Base-by-base conservation (phyloP, 2,113 vertebrate species). In the Zingel zingel region DNA sequence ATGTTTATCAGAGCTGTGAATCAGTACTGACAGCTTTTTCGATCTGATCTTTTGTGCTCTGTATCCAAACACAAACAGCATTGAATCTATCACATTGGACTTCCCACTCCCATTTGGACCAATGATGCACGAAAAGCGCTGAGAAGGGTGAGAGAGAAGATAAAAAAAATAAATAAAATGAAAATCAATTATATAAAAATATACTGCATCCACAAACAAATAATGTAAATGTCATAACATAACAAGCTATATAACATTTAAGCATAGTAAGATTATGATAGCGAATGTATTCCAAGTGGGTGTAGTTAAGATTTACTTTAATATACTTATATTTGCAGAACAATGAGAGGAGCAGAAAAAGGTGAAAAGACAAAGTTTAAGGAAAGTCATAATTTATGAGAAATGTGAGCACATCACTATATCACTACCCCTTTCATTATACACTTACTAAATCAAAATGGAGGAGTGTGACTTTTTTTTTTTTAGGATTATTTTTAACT, bases 1-100 rank as follows among this genome's bases (percentile, higher is more conserved):
- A 87, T 98, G 96, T 63, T 95, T 77, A 21, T 99, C 99, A 88
- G 99, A 99, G 84, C 96, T 97, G 85, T 99, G 99, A 93, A 99
- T 99, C 82, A 99, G 93, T 69, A 99, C 98, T 0, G 98, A 98
- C 33, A 99, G 95, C 58, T 99, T 99, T 96, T 99, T 99, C 51
- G 97, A 99, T 83, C 98, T 93, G 91, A 99, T 99, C 95, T 99
- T 99, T 95, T 99, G 97, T 72, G 98, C 98, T 92, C 98, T 97
- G 83, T 99, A 99, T 58, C 98, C 98, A 89, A 99, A 99, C 10
- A 99, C 98, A 95, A 99, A 99, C 61, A 99, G 97, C 98, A 99
- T 98, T 4, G 98, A 98, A 94, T 99, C 98, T 84, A 99, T 99
- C 90, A 99, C 96, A 82, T 99, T 99, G 91, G 98, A 99, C 94